Conservation (phyloP, 2,888 invertebrate species). For the Eupithecia vulgata region DNA sequence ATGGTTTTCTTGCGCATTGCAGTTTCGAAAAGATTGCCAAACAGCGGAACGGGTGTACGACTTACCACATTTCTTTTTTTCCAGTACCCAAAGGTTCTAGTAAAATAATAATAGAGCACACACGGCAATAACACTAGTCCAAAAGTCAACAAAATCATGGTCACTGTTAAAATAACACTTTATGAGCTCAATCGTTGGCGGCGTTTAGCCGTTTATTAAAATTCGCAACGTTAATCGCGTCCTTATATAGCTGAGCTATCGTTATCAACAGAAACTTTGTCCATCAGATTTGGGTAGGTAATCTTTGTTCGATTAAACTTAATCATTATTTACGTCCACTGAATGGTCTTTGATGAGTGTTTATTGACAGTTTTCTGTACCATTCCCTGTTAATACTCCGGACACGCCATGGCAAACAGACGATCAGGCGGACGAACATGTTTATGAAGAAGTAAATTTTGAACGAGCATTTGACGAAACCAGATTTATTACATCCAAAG, state of each 20-base stretch:
- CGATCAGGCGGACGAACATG: no score
- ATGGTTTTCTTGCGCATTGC: constrained; percentile 37
- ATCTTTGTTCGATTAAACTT: no score
- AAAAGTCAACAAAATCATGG: constrained; percentile 3
- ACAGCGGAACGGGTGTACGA: constrained; percentile 55
- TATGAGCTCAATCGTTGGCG: not conserved
- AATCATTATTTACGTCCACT: no score
- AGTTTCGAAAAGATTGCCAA: constrained; percentile 58
- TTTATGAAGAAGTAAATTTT: no score
- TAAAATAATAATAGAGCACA: constrained; percentile 54
- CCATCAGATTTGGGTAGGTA: no score
- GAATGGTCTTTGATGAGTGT: no score
- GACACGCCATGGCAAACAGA: no score
- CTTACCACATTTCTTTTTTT: constrained; percentile 53
- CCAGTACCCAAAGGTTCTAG: constrained; percentile 63
- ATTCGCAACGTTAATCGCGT: not conserved
- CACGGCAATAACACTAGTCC: constrained; percentile 31
- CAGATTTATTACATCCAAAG: no score
- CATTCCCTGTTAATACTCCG: no score
- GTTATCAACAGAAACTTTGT: no score
- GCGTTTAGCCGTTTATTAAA: not conserved
- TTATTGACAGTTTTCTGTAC: no score
- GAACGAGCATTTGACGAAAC: no score
- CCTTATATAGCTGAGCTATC: not conserved
- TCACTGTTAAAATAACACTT: constrained; percentile 6